phyloP scores from a whole-genome alignment of 2,888 invertebrate species.

The Caenorhabditis sp. region DNA sequence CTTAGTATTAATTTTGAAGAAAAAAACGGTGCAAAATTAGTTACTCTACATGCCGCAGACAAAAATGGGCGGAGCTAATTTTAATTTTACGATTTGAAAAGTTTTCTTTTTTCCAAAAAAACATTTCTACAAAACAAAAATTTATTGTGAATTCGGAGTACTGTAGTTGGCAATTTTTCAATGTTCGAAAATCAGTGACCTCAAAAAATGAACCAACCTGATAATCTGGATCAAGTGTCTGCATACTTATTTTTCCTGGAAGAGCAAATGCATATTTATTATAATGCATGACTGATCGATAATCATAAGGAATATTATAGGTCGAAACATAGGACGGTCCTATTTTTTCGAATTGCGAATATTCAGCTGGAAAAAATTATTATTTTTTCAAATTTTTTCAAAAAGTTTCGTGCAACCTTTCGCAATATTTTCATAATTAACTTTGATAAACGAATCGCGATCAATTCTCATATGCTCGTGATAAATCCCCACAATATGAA shows the following conservation, averaged over 20 bases:
- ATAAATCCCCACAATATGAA: slow-evolving; percentile 64
- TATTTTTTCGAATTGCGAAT: slow-evolving; percentile 58
- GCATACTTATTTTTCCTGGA: slow-evolving; percentile 58
- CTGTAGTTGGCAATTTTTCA: no score
- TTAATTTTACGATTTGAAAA: no score
- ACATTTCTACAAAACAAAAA: no score
- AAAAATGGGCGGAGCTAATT: no score
- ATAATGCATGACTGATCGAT: slow-evolving; percentile 60
- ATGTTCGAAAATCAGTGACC: neutral
- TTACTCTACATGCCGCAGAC: no score
- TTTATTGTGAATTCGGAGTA: no score
- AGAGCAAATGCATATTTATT: slow-evolving; percentile 59
- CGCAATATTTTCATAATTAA: slow-evolving; percentile 63
- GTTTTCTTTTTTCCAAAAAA: no score
- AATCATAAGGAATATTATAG: slow-evolving; percentile 63
- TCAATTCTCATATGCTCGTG: slow-evolving; percentile 68
- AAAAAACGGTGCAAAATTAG: no score
- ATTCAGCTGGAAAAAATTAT: slow-evolving; percentile 16
- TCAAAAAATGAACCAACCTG: slow-evolving; percentile 39
- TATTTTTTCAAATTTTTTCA: no score
- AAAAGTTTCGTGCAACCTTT: neutral
- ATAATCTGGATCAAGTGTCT: slow-evolving; percentile 50
- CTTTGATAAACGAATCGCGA: slow-evolving; percentile 62
- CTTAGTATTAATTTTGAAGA: no score
- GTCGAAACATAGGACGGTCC: slow-evolving; percentile 53